Base-by-base conservation (phyloP, 2,888 invertebrate genomes). In the Labia minor region DNA sequence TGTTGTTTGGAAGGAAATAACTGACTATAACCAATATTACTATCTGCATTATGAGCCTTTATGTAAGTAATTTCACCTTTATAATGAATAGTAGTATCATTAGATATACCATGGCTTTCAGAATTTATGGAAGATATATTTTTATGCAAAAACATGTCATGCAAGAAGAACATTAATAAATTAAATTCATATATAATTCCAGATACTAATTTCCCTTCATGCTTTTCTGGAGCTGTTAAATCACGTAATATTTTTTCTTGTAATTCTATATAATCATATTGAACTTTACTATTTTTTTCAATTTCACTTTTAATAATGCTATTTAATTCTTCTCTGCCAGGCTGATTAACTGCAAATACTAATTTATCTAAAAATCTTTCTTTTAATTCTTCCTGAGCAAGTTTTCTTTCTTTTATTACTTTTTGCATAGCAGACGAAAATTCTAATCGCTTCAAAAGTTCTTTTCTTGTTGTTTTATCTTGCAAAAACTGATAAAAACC, bases 261-360 rank as follows among this genome's bases (percentile, higher is more conserved):
- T 65, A 73, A 68, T 69, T 67, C 61, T 68, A 70, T 70, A 69
- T 72, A 73, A 71, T 71, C 66, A 8, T 68, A 19, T 63, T 69
- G n/a, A 69, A 70, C 62, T 66, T 33, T 6, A 33, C 11, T 33
- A 33, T 11, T 33, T 33, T 70, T 72, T 70, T 71, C 37, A 66
- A 72, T 71, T 71, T 72, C 73, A 68, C 63, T 70, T 70, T 70
- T 73, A 69, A 74, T 66, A 66, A 72, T 71, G 19, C 64, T 70
- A 66, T 70, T 73, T 66, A 73, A 67, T 64, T 71, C 68, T 70
- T 72, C 71, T 70, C 73, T 73, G 68, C 33, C 67, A 33, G 33
- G 33, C 33, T 33, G 33, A 33, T 33, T 33, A 6, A 33, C 33
- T 33, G 33, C 33, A 33, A 66, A 70, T 62, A 73, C 67, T 64